These are phyloP conservation scores for Aspidapion aeneum DNA, from an alignment of 2,888 invertebrate species.

Conservation along the genomic window DNA sequence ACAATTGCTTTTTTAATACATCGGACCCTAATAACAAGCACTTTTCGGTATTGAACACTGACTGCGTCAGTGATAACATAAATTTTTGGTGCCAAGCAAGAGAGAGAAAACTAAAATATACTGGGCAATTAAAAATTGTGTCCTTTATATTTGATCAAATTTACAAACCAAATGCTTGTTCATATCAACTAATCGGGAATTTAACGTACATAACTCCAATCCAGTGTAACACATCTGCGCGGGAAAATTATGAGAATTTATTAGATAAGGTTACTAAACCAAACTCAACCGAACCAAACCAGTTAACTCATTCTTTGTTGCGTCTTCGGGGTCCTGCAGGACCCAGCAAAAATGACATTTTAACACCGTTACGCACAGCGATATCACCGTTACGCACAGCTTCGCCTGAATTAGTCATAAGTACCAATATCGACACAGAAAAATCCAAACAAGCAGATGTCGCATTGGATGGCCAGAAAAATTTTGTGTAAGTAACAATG, in stretches of 20 bases:
- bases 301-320: not conserved
- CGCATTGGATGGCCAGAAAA: not conserved
- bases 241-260: not conserved
- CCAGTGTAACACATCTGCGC: not conserved
- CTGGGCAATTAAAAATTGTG: not conserved
- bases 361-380: too few relatives aligned
- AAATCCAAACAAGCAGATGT: not conserved
- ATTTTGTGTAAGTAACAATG: not conserved
- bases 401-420: too few relatives aligned
- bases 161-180: not conserved
- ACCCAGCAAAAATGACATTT: not conserved
- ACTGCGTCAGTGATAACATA: not conserved
- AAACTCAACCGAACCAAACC: not conserved
- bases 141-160: not conserved
- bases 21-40: not conserved
- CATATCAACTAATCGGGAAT: not conserved
- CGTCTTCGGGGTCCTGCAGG: not conserved
- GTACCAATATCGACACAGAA: not conserved
- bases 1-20: not conserved
- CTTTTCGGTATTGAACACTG: not conserved
- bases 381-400: too few relatives aligned
- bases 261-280: too few relatives aligned
- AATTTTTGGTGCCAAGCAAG: not conserved
- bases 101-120: not conserved
- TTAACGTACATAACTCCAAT: not conserved